A percentile compares a stretch with the other conserved stretches of the same genome.
Evolutionary conservation across 2,888 invertebrate genomes (phyloP).

Genomic region (Mystacides longicornis): DNA sequence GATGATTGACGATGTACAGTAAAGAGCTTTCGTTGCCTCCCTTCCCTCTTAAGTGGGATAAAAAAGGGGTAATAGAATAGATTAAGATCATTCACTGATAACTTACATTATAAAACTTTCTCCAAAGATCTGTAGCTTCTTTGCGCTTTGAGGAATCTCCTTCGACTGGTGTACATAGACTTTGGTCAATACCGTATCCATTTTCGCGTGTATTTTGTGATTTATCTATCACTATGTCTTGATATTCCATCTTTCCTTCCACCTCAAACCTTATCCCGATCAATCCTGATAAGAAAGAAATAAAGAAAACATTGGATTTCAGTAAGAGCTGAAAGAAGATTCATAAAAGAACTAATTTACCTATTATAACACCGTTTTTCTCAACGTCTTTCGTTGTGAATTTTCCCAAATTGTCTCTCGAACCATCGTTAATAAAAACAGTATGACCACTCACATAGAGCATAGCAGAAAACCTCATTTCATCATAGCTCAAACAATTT

Average conservation of each 20-base stretch:
- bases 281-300: conserved; percentile 32
- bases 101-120: conserved; percentile 12
- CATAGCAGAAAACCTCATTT: conserved; percentile 54
- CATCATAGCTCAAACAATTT: conserved; percentile 56
- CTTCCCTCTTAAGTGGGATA: too few species aligned
- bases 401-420: conserved; percentile 46
- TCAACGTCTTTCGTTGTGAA: conserved; percentile 36
- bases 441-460: conserved; percentile 52
- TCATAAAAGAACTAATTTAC: conserved; percentile 28
- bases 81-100: neutral
- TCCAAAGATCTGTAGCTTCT: conserved; percentile 10
- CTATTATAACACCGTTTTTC: conserved; percentile 41
- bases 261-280: conserved; percentile 50
- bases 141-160: neutral
- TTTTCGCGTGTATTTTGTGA: conserved; percentile 45
- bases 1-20: too few species aligned
- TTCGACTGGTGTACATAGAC: neutral
- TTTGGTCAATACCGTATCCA: conserved; percentile 32
- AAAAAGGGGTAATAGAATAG: neutral
- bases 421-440: conserved; percentile 53
- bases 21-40: too few species aligned
- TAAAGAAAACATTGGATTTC: neutral
- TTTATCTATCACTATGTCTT: conserved; percentile 50
- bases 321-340: neutral
- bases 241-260: conserved; percentile 51